A percentile compares a stretch with the other conserved stretches of the same genome.
Evolutionary conservation across 2,888 invertebrate species (phyloP).

Genomic region (Sphaerophoria taeniata): DNA sequence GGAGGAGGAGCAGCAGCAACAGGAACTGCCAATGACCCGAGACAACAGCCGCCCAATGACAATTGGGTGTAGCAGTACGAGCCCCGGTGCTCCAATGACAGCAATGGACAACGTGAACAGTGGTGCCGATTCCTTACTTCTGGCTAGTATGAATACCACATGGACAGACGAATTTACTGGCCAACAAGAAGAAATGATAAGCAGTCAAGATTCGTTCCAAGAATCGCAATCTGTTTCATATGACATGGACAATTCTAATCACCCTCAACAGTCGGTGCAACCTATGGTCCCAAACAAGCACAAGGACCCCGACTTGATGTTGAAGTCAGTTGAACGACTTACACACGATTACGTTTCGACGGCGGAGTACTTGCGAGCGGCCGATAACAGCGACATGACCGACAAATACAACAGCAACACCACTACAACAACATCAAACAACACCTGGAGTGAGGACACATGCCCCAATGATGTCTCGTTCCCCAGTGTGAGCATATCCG

Average conservation of each 20-base stretch:
- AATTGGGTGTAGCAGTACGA: slow-evolving; percentile 75
- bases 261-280: slow-evolving; percentile 24
- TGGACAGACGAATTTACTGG: slow-evolving; percentile 64
- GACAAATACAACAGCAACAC: slow-evolving; percentile 77
- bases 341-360: slow-evolving; percentile 87
- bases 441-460: slow-evolving; percentile 92
- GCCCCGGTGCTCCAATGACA: background rate
- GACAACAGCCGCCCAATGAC: slow-evolving; percentile 73
- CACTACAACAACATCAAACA: slow-evolving; percentile 80
- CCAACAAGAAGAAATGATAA: slow-evolving; percentile 53
- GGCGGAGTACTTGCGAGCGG: slow-evolving; percentile 85
- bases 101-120: slow-evolving; percentile 29
- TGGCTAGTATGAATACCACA: slow-evolving; percentile 65
- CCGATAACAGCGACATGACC: slow-evolving; percentile 76
- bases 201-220: slow-evolving; percentile 66
- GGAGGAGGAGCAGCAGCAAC: slow-evolving; percentile 26
- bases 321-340: slow-evolving; percentile 87
- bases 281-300: slow-evolving; percentile 80
- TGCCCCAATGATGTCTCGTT: slow-evolving; percentile 91
- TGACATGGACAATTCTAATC: slow-evolving; percentile 83
- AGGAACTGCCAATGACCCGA: slow-evolving; percentile 39
- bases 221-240: slow-evolving; percentile 76
- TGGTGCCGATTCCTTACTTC: slow-evolving; percentile 51
- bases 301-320: slow-evolving; percentile 87
- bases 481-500: slow-evolving; percentile 91